Evolutionary conservation across 2,888 invertebrate genomes (phyloP).

Genomic region (Hyalella azteca): DNA sequence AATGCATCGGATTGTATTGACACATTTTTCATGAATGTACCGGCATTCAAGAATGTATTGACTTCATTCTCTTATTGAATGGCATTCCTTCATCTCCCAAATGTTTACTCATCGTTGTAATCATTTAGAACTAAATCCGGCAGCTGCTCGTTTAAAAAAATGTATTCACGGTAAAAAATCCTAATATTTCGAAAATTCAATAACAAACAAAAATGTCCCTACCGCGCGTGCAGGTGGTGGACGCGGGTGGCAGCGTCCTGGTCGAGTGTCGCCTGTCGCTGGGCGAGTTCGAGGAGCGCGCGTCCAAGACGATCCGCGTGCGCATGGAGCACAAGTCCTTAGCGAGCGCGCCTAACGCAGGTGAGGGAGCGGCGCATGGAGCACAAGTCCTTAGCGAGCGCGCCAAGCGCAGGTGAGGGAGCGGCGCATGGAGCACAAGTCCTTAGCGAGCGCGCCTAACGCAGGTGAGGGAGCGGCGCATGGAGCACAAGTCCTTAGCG

Average conservation of each 20-base stretch:
- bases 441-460: neutral
- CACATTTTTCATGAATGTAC: no score
- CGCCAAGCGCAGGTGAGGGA: slow-evolving; percentile 6
- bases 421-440: no score
- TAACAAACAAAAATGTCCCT: neutral
- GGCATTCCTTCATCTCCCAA: no score
- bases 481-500: slow-evolving; percentile 29
- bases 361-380: slow-evolving; percentile 23
- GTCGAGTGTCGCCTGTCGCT: slow-evolving; percentile 8
- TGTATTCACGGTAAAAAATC: neutral
- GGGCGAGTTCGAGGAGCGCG: slow-evolving; percentile 21
- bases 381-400: slow-evolving; percentile 12
- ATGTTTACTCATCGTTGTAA: no score
- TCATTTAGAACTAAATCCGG: no score
- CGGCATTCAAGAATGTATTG: no score
- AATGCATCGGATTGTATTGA: no score
- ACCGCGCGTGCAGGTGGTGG: neutral
- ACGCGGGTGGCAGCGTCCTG: slow-evolving; percentile 26
- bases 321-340: slow-evolving; percentile 24
- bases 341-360: slow-evolving; percentile 15
- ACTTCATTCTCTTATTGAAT: no score
- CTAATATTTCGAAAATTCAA: neutral
- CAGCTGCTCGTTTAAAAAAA: no score
- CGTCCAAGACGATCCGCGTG: neutral
- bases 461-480: slow-evolving; percentile 12